Conservation (phyloP, 1,140 invertebrate species). For the Heliconius eleuchia region DNA sequence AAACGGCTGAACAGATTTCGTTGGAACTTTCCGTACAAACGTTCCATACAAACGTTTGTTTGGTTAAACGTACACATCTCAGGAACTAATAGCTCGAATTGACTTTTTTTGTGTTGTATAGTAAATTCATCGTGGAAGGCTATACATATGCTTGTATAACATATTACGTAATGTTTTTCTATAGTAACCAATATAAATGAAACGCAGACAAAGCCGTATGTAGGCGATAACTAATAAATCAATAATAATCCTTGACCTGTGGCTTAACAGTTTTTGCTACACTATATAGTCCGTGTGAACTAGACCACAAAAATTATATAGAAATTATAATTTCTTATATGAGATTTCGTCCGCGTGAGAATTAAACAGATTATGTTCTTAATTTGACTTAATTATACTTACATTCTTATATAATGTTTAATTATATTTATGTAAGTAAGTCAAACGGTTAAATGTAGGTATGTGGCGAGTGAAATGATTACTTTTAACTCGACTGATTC, state of each 20-base stretch:
- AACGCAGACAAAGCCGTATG: neutral
- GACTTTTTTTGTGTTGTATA: too few relatives aligned
- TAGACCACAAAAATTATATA: slow-evolving; percentile 2
- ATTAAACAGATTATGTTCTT: neutral
- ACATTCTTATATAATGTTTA: slow-evolving; percentile 1
- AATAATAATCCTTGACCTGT: slow-evolving; percentile 3
- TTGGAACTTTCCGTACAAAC: too few relatives aligned
- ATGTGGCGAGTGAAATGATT: neutral
- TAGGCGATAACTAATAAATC: neutral
- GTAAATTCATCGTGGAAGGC: too few relatives aligned
- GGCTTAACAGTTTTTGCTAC: neutral
- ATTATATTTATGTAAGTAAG: neutral
- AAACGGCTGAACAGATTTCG: too few relatives aligned
- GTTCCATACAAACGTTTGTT: too few relatives aligned
- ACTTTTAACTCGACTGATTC: too few relatives aligned
- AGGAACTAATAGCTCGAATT: too few relatives aligned
- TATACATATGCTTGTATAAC: too few relatives aligned
- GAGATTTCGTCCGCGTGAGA: neutral
- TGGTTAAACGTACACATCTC: too few relatives aligned
- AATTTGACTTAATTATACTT: neutral
- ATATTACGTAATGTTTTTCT: too few relatives aligned
- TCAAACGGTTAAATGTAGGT: neutral
- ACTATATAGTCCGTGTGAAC: neutral
- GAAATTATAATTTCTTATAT: neutral
- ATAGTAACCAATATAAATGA: neutral